These are phyloP conservation scores for Drosophila tristis DNA, from an alignment of 1,140 invertebrate species.

Conservation along the genomic window DNA sequence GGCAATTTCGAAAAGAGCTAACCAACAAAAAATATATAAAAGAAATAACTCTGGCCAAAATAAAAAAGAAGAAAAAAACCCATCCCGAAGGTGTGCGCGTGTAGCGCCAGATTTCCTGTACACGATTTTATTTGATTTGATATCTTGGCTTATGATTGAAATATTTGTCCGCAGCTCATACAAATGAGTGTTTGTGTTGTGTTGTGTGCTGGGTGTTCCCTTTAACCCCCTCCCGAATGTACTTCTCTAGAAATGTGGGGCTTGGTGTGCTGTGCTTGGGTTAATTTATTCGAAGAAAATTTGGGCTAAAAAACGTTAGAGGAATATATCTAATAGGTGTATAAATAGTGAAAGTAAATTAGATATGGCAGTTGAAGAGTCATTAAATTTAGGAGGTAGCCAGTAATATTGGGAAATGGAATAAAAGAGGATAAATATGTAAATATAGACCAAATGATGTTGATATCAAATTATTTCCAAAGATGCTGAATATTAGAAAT, in stretches of 20 bases:
- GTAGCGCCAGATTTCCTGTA: slow-evolving; percentile 76
- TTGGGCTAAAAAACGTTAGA: too few species aligned
- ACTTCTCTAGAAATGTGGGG: background rate
- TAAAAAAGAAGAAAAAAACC: too few species aligned
- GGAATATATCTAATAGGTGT: slow-evolving; percentile 4
- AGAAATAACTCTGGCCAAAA: slow-evolving; percentile 25
- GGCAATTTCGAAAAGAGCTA: slow-evolving; percentile 45
- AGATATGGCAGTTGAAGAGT: too few species aligned
- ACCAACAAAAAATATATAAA: slow-evolving; percentile 29
- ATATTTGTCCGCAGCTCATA: slow-evolving; percentile 55
- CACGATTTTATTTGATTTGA: slow-evolving; percentile 36
- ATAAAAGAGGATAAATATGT: too few species aligned
- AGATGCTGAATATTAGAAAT: too few species aligned
- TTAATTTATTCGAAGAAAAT: slow-evolving; percentile 1
- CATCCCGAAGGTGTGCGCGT: slow-evolving; percentile 44
- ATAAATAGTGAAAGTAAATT: too few species aligned
- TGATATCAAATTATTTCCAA: too few species aligned
- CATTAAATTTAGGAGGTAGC: too few species aligned
- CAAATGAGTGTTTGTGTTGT: slow-evolving; percentile 34
- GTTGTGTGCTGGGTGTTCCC: slow-evolving; percentile 21
- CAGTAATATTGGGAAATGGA: too few species aligned
- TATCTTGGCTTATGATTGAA: slow-evolving; percentile 46
- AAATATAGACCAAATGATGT: too few species aligned
- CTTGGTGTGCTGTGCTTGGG: background rate
- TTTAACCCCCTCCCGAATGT: background rate